These are phyloP conservation scores for Pocillopora damicornis DNA, from an alignment of 64 coral and sea anemone genomes.

Conservation along the genomic window DNA sequence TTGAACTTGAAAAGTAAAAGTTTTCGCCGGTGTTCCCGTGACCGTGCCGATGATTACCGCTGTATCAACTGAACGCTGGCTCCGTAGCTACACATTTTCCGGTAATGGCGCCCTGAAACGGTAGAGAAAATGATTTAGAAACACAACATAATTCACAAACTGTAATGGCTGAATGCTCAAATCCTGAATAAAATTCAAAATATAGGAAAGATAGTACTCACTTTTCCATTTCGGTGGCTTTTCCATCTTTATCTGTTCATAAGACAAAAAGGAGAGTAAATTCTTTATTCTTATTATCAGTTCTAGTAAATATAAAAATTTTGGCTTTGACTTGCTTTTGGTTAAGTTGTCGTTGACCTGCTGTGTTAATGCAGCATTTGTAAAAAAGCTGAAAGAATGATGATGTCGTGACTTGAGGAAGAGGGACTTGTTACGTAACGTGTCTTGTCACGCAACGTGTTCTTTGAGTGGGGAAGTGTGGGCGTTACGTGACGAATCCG, in stretches of 20 bases:
- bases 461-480: not conserved
- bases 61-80: not conserved
- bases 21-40: not conserved
- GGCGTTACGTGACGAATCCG: not conserved
- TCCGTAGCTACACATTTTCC: not conserved
- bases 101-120: not conserved
- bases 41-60: not conserved
- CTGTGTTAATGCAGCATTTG: no score
- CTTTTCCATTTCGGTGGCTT: slow-evolving; percentile 34
- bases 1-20: not conserved
- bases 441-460: not conserved
- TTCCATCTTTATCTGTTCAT: not conserved
- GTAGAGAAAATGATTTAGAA: not conserved
- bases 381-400: no score
- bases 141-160: not conserved
- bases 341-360: no score
- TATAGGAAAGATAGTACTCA: not conserved
- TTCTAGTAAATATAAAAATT: no score
- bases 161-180: not conserved
- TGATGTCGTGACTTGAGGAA: no score
- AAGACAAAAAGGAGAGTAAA: not conserved
- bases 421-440: no score
- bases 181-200: not conserved
- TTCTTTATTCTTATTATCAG: not conserved
- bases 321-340: not conserved